phyloP scores from a whole-genome alignment of 2,888 invertebrate genomes.

The Nomada lathburiana region DNA sequence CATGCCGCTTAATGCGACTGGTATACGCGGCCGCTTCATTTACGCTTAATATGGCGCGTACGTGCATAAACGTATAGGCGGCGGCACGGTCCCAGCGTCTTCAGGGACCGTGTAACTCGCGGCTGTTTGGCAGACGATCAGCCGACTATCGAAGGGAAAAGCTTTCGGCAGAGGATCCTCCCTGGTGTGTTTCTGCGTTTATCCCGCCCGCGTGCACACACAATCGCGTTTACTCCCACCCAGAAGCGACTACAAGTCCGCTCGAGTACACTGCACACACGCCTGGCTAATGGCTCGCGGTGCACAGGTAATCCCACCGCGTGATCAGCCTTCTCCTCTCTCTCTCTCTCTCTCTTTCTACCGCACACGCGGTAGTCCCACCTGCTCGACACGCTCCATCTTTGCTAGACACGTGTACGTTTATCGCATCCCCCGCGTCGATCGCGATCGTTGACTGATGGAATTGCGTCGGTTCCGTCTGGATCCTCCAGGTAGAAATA shows the following conservation, averaged over 20 bases:
- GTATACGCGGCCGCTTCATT: conserved; percentile 60
- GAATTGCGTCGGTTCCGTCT: conserved; percentile 2
- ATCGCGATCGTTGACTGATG: conserved; percentile 32
- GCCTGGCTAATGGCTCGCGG: conserved; percentile 73
- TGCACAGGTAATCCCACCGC: conserved; percentile 73
- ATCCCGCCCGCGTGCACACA: conserved; percentile 42
- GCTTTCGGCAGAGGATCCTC: conserved; percentile 45
- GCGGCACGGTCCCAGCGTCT: conserved; percentile 36
- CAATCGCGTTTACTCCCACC: conserved; percentile 44
- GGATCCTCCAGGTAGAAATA: not conserved
- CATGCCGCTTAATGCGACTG: conserved; percentile 63
- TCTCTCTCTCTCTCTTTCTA: not conserved
- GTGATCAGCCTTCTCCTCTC: conserved; percentile 56
- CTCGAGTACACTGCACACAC: conserved; percentile 77
- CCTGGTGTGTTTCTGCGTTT: conserved; percentile 50
- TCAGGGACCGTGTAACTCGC: conserved; percentile 52
- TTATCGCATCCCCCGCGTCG: conserved; percentile 53
- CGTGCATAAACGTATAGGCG: conserved; percentile 56
- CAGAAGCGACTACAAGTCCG: conserved; percentile 69
- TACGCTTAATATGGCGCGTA: conserved; percentile 66
- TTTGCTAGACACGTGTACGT: conserved; percentile 70
- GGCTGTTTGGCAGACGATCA: conserved; percentile 29
- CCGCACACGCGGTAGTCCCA: conserved; percentile 36
- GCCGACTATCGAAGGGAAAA: conserved; percentile 32
- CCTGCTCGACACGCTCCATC: conserved; percentile 63